Evolutionary conservation across 2,797 vertebrate genomes (phyloP), one percentile per base, ranked within the genome.

Genomic region (Phoeniculus purpureus): DNA sequence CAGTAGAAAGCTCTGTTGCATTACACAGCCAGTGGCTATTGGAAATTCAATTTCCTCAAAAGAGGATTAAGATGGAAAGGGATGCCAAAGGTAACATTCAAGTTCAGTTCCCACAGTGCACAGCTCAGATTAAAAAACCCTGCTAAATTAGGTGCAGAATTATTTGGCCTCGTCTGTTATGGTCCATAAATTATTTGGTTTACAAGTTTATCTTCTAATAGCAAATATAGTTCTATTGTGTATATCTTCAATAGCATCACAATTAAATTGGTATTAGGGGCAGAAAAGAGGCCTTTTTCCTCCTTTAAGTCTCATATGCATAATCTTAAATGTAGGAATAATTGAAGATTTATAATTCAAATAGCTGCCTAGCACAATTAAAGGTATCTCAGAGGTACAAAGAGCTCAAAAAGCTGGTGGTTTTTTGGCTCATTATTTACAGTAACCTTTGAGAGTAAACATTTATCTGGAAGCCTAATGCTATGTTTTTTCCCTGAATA

Each of bases 381-480:
- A 93, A 84, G 20, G 15, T 74, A 75, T 59, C 50, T 86, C 76
- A 87, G 59, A 75, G 58, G 56, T 75, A 71, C 26, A 68, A 87
- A 93, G 88, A 66, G 17, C 59, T 91, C n/a, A 84, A 87, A 89
- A 79, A 78, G 3, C 12, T 50, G 48, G 61, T 74, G 15, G n/a
- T n/a, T 56, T 26, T 37, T 86, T 26, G 31, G 25, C 26, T 50
- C 16, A 37, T 26, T 85, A 72, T 80, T 85, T 92, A 55, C 32
- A 79, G 14, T 13, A 70, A 10, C 10, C 10, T 78, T 67, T 77
- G 43, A 86, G 40, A 84, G 10, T 17, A 92, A 82, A 58, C 75
- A 60, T 78, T 81, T 92, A 54, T 67, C 64, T 76, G 73, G 80
- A 92, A 71, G 52, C 10, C 47, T 59, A 92, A 90, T 64, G 22